Base-by-base conservation (phyloP, 2,113 vertebrate species). In the Motacilla alba region DNA sequence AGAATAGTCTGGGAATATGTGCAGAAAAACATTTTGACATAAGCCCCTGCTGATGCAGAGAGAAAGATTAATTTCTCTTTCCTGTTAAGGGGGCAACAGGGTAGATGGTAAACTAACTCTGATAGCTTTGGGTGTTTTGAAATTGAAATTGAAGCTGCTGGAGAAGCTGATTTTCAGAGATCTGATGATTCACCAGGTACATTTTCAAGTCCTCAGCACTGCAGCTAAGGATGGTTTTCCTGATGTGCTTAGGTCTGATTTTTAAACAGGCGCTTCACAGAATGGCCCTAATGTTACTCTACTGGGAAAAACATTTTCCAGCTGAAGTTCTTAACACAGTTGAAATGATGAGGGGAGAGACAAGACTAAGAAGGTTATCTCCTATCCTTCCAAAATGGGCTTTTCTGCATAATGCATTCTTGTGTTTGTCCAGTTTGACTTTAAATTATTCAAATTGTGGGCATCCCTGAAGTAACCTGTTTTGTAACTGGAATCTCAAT, bases 401-500 rank as follows among this genome's bases (percentile, higher is more conserved):
- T 80, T 77, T 91, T 88, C 47, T 91, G 75, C 50, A 41, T 83
- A 86, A 67, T 87, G 21, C 43, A 37, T 83, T 88, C 47, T 41
- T 74, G 35, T 77, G 47, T 83, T 91, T 96, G 82, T 92, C 84
- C 82, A 80, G 67, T 91, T 90, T 92, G 82, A 67, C 75, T 95
- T 95, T 70, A 91, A 95, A 85, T 87, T 69, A 87, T 87, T 93
- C 66, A 89, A 76, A 89, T 16, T 58, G 3, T 59, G 44, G 37
- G 28, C 68, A 78, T 84, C 83, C 69, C 85, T 68, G 52, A 86
- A 89, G 52, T 74, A 94, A 44, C 56, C 68, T 78, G 47, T 60
- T 96, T 70, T 0, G 0, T 74, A 94, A 70, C 47, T 52, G 18
- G 93, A 77, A 86, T 92, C 64, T 72, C 76, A 87, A 24, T 62